Conservation (phyloP, 2,113 vertebrate genomes). For the Serinus canaria region DNA sequence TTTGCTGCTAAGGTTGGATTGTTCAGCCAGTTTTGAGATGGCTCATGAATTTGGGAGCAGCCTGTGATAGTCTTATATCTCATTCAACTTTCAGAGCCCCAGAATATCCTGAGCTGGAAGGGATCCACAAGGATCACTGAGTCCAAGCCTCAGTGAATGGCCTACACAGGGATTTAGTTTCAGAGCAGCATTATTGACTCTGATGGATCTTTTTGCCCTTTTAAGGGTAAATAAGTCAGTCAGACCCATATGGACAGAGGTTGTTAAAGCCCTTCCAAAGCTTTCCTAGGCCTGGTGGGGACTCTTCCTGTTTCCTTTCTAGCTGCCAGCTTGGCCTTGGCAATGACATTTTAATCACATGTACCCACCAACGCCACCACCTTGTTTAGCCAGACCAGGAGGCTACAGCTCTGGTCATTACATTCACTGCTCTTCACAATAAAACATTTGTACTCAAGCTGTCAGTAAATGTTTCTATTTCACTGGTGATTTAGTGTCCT, state of each 20-base stretch:
- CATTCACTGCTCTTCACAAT: conserved; percentile 20
- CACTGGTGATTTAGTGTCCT: conserved; percentile 51
- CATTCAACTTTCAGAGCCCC: background rate
- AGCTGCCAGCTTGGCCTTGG: background rate
- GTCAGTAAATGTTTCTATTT: conserved; percentile 51
- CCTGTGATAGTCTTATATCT: background rate
- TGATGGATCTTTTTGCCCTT: background rate
- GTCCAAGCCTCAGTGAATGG: background rate
- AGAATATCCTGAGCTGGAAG: background rate
- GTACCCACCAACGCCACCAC: background rate
- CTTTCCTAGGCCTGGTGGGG: background rate
- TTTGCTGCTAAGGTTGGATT: background rate
- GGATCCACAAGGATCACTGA: background rate
- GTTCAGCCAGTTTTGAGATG: background rate
- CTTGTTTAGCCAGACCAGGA: conserved; percentile 39
- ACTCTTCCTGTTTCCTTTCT: conserved; percentile 16
- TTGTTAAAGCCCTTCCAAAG: conserved; percentile 12
- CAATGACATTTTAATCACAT: conserved; percentile 43
- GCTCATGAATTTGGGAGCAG: background rate
- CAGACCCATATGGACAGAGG: background rate
- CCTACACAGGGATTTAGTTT: background rate
- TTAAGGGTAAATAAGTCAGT: background rate
- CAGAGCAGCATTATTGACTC: background rate
- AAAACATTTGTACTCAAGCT: conserved; percentile 43
- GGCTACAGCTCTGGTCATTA: conserved; percentile 21